These are phyloP conservation scores for Octopus bimaculoides DNA, from an alignment of 1,140 invertebrate species.

Conservation along the genomic window DNA sequence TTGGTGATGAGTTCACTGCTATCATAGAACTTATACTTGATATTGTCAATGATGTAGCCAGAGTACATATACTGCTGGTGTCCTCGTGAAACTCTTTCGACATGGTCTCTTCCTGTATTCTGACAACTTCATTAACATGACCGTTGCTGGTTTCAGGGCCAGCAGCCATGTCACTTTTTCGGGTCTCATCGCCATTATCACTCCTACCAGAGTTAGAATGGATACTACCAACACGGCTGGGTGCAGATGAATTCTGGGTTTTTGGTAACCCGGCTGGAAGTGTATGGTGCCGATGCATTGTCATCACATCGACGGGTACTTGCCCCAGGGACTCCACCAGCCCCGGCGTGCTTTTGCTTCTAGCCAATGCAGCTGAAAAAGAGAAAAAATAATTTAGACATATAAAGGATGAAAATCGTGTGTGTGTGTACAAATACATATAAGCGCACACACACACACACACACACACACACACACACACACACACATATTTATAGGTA, in stretches of 20 bases:
- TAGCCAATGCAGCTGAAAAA: slow-evolving; percentile 82
- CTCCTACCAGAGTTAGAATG: slow-evolving; percentile 23
- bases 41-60: slow-evolving; percentile 40
- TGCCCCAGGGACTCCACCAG: slow-evolving; percentile 86
- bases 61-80: slow-evolving; percentile 31
- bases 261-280: slow-evolving; percentile 62
- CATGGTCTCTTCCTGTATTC: slow-evolving; percentile 24
- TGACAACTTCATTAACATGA: slow-evolving; percentile 31
- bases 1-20: slow-evolving; percentile 37
- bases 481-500: not conserved
- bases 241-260: slow-evolving; percentile 25
- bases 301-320: slow-evolving; percentile 84
- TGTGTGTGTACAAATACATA: not conserved
- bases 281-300: slow-evolving; percentile 45
- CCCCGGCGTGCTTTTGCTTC: slow-evolving; percentile 92
- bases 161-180: slow-evolving; percentile 6
- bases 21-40: slow-evolving; percentile 43
- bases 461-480: not conserved
- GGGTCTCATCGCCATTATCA: slow-evolving; percentile 26
- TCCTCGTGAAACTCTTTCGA: slow-evolving; percentile 16
- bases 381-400: slow-evolving; percentile 7
- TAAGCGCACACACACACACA: not conserved
- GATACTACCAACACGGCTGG: slow-evolving; percentile 16
- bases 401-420: not conserved
- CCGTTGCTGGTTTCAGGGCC: slow-evolving; percentile 1